phyloP scores from a whole-genome alignment of 2,113 vertebrate species.

The Mobula birostris region DNA sequence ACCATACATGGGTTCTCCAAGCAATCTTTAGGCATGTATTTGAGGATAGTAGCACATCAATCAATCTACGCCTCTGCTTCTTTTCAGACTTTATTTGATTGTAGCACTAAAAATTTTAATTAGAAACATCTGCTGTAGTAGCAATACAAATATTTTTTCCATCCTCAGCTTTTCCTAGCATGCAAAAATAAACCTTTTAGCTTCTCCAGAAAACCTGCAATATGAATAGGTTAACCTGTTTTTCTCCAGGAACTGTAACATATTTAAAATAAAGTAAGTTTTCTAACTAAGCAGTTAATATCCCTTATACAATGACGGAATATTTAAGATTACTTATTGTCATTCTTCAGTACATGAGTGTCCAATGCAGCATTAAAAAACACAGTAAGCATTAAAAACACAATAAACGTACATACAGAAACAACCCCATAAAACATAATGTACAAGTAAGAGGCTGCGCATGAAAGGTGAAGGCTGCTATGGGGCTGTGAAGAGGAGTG shows the following conservation, averaged over 20 bases:
- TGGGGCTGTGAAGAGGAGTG: too few species aligned
- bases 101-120: not conserved
- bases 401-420: too few species aligned
- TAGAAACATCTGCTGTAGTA: not conserved
- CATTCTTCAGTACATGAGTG: too few species aligned
- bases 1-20: not conserved
- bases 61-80: not conserved
- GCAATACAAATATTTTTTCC: not conserved
- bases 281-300: not conserved
- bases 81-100: not conserved
- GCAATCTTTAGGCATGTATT: not conserved
- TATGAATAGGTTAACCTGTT: not conserved
- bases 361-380: too few species aligned
- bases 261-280: not conserved
- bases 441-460: too few species aligned
- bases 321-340: not conserved
- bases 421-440: too few species aligned
- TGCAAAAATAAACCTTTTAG: not conserved
- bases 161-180: not conserved
- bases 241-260: not conserved
- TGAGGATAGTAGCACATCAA: not conserved
- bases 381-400: too few species aligned
- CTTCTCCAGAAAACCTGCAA: not conserved
- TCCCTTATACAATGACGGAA: not conserved
- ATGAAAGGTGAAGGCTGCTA: too few species aligned